Base-by-base conservation (phyloP, 1,140 invertebrate species). In the Maconellicoccus hirsutus region DNA sequence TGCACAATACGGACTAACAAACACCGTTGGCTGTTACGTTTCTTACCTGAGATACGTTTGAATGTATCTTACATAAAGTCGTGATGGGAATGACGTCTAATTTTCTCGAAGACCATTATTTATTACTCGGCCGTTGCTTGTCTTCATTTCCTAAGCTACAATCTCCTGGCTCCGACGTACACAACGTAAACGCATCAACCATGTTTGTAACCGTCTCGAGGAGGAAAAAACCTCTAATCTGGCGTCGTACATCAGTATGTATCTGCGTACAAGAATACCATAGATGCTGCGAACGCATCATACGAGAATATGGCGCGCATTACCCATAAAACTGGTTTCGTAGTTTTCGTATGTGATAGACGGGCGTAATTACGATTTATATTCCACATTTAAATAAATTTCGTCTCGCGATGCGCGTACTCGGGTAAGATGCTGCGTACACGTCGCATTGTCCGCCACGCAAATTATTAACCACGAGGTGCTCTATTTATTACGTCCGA, bases 61-160 rank as follows among this genome's bases (percentile, higher is more conserved):
- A 52, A 52, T 52, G 42, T 52, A 52, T 52, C 42, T 52, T 52
- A 52, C 42, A 52, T 52, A 52, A 52, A 52, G 42, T 52, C 42
- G 42, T 52, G 42, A 52, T 52, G 42, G 42, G 42, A 52, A 52
- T 52, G 42, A 52, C 42, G 42, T 52, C 42, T 52, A 52, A 52
- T 52, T 52, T 52, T 52, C 42, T 52, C 42, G 42, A 52, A 52
- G 42, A 52, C 42, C 42, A 52, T 52, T 52, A 52, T 52, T 52
- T 52, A 52, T 52, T 52, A 19, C 42, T 52, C 16, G 42, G 6
- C 42, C 42, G n/a, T 52, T 52, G 42, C 42, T 52, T 52, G 42
- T 52, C 42, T 52, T 16, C 42, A 3, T 52, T 52, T 33, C 29
- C 42, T 52, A 19, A 52, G 42, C 12, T 52, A 52, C 42, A 52